phyloP scores from a whole-genome alignment of 2,888 invertebrate genomes.

The Lochmaea crataegi region DNA sequence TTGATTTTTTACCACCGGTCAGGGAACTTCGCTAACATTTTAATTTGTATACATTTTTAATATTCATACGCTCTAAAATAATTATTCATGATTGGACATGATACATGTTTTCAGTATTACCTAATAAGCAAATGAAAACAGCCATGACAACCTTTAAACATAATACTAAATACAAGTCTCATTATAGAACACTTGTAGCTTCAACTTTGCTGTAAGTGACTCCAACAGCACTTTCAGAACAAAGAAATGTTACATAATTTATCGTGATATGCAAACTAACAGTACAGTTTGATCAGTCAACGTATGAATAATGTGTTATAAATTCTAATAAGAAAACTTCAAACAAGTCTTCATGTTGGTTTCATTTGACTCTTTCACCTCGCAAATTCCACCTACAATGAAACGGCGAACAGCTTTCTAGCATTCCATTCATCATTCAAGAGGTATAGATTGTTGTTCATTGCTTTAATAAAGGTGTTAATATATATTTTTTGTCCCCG shows the following conservation, averaged over 20 bases:
- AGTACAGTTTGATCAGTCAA: constrained; percentile 49
- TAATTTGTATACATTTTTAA: neutral
- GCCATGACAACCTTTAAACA: constrained; percentile 31
- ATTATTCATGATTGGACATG: neutral
- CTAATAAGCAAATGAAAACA: constrained; percentile 15
- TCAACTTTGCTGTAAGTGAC: constrained; percentile 24
- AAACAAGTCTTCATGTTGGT: constrained; percentile 54
- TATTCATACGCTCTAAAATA: neutral
- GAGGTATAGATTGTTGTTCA: constrained; percentile 6
- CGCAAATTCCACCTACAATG: constrained; percentile 57
- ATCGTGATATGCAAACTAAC: constrained; percentile 46
- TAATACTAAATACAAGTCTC: constrained; percentile 27
- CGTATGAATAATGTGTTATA: constrained; percentile 52
- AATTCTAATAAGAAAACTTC: constrained; percentile 51
- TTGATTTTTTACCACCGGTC: no score
- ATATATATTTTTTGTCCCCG: neutral
- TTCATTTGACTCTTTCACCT: constrained; percentile 55
- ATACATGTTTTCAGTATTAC: constrained; percentile 1
- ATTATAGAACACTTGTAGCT: constrained; percentile 32
- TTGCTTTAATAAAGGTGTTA: neutral
- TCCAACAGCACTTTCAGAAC: constrained; percentile 34
- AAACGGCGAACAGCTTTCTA: constrained; percentile 57
- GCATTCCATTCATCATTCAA: constrained; percentile 55
- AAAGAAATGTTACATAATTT: constrained; percentile 37
- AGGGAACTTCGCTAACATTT: neutral